A percentile compares a stretch with the other conserved stretches of the same genome.
phyloP scores from a whole-genome alignment of 2,888 invertebrate species.

The Apotomis betuletana region DNA sequence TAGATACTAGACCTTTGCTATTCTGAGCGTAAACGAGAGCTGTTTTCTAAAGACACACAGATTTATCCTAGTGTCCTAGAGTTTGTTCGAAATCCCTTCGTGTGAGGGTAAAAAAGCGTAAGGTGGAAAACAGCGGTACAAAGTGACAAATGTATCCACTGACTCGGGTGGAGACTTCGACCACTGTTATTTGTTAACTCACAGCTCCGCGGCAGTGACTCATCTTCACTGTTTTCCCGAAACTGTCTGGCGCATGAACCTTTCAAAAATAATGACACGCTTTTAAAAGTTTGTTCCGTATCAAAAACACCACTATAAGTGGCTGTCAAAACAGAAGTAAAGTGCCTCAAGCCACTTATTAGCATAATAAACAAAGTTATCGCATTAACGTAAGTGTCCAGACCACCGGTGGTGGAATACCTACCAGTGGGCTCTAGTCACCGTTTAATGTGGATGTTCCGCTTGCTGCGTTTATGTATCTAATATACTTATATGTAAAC shows the following conservation, averaged over 20 bases:
- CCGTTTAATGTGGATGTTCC: background rate
- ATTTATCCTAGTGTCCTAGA: background rate
- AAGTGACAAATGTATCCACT: too few species aligned
- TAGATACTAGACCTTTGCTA: background rate
- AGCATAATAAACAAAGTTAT: constrained; percentile 16
- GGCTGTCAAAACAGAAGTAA: constrained; percentile 12
- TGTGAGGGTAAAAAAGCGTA: too few species aligned
- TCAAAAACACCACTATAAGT: constrained; percentile 18
- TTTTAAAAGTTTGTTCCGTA: constrained; percentile 5
- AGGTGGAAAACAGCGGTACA: too few species aligned
- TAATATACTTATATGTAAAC: too few species aligned
- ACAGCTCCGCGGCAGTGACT: too few species aligned
- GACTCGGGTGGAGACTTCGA: too few species aligned
- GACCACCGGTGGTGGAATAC: background rate
- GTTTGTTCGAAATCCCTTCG: too few species aligned
- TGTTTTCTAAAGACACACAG: background rate
- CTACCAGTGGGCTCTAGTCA: background rate
- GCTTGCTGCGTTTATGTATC: too few species aligned
- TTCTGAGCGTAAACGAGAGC: background rate
- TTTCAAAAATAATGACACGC: background rate
- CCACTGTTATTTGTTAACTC: too few species aligned
- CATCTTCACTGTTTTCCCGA: too few species aligned
- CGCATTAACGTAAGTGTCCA: constrained; percentile 13
- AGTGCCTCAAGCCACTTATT: constrained; percentile 10
- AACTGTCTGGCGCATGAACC: too few species aligned